These are phyloP conservation scores for Vanacampus margaritifer DNA, from an alignment of 2,113 vertebrate species.

Conservation along the genomic window DNA sequence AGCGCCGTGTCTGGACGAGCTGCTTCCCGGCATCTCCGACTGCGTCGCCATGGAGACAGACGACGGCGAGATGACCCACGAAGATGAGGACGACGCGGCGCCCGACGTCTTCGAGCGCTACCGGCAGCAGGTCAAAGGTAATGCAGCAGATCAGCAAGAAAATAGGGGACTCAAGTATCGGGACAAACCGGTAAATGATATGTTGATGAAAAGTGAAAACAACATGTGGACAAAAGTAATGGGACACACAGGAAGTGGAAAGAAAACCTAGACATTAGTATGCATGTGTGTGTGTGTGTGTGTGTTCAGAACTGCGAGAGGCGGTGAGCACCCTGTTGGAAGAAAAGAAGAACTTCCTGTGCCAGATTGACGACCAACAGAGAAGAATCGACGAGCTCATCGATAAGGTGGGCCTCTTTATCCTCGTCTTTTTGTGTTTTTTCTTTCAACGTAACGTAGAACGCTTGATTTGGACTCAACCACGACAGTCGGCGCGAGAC, in stretches of 20 bases:
- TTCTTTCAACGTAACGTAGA: neutral
- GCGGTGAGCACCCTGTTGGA: slow-evolving; percentile 70
- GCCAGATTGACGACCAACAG: slow-evolving; percentile 76
- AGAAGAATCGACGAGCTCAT: slow-evolving; percentile 68
- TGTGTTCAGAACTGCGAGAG: slow-evolving; percentile 70
- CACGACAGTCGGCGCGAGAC: slow-evolving; percentile 62
- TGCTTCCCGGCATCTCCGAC: slow-evolving; percentile 75
- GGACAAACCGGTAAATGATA: too few relatives aligned
- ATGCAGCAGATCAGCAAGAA: neutral
- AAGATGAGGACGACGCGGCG: slow-evolving; percentile 13
- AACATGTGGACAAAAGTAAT: neutral
- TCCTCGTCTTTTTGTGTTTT: neutral
- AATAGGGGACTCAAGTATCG: neutral
- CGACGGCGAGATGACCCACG: slow-evolving; percentile 50
- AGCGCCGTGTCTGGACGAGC: slow-evolving; percentile 73
- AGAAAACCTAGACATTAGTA: neutral
- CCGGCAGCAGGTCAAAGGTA: slow-evolving; percentile 79
- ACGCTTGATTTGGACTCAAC: neutral
- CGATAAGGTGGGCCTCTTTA: slow-evolving; percentile 55
- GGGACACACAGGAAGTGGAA: neutral
- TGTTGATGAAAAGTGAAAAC: neutral
- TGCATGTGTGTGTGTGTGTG: neutral
- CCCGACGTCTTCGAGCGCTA: slow-evolving; percentile 69
- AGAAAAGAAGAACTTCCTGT: slow-evolving; percentile 74
- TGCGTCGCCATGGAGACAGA: slow-evolving; percentile 67